These are phyloP conservation scores for Peribatodes rhomboidaria DNA, from an alignment of 2,888 invertebrate genomes.

Conservation along the genomic window DNA sequence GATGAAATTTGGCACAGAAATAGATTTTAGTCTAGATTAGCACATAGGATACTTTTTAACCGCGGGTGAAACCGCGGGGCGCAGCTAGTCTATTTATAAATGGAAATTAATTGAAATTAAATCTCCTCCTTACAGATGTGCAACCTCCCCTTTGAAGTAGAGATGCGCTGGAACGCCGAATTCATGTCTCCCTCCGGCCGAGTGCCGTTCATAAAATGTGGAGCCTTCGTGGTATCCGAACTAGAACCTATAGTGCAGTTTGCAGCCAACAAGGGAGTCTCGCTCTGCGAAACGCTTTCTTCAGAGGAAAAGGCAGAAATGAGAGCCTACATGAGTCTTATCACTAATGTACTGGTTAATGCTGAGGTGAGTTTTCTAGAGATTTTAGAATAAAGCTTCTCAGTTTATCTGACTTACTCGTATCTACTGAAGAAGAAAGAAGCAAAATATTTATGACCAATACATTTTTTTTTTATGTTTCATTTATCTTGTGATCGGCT, in stretches of 20 bases:
- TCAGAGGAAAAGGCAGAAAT: slow-evolving; percentile 95
- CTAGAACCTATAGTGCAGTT: slow-evolving; percentile 97
- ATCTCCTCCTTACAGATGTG: slow-evolving; percentile 89
- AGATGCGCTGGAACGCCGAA: slow-evolving; percentile 96
- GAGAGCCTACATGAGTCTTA: slow-evolving; percentile 96
- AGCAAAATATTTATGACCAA: too few relatives aligned
- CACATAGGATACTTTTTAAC: too few relatives aligned
- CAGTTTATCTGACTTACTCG: too few relatives aligned
- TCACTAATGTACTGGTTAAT: slow-evolving; percentile 95
- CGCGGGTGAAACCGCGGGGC: too few relatives aligned
- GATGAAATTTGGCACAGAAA: too few relatives aligned
- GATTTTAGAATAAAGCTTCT: too few relatives aligned
- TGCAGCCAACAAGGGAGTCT: slow-evolving; percentile 93
- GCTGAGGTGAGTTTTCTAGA: slow-evolving; percentile 91
- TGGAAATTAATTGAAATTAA: too few relatives aligned
- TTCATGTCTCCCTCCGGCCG: slow-evolving; percentile 98
- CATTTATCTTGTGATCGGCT: too few relatives aligned
- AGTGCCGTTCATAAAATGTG: slow-evolving; percentile 97
- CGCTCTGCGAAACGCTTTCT: slow-evolving; percentile 90
- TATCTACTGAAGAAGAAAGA: too few relatives aligned
- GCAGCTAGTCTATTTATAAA: too few relatives aligned
- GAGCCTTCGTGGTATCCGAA: slow-evolving; percentile 95
- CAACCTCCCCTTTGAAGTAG: slow-evolving; percentile 92
- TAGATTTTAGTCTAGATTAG: too few relatives aligned
- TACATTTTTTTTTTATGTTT: too few relatives aligned